phyloP scores from a whole-genome alignment of 2,797 vertebrate species.

The Periparus ater region DNA sequence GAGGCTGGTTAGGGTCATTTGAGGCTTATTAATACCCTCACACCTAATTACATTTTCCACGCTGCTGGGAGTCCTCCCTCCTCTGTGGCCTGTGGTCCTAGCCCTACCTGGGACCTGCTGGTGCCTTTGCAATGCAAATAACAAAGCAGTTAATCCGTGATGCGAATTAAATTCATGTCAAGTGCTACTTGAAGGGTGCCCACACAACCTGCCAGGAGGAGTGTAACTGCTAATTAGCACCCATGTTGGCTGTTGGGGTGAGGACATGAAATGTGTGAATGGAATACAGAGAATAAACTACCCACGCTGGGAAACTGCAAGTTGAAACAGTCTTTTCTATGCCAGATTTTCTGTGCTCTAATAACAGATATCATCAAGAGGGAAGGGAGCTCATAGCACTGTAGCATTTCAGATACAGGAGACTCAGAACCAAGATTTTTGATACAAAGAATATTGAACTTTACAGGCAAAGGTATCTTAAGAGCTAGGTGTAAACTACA shows the following conservation, averaged over 20 bases:
- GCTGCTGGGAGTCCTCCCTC: not conserved
- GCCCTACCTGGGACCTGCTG: not conserved
- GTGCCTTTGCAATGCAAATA: not conserved
- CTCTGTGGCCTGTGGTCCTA: not conserved
- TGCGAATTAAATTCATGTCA: slow-evolving; percentile 16
- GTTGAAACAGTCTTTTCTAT: not conserved
- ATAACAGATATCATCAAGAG: not conserved
- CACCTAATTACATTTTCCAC: not conserved
- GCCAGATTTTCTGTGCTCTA: not conserved
- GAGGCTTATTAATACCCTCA: not conserved
- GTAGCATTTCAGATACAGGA: not conserved
- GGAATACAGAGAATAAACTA: slow-evolving; percentile 39
- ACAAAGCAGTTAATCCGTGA: not conserved
- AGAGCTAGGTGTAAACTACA: not conserved
- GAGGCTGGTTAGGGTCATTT: not conserved
- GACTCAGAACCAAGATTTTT: not conserved
- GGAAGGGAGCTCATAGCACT: not conserved
- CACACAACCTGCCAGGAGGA: slow-evolving; percentile 5
- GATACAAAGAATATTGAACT: not conserved
- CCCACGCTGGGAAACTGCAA: not conserved
- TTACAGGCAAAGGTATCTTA: not conserved
- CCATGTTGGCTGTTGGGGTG: not conserved
- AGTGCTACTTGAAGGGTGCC: slow-evolving; percentile 27
- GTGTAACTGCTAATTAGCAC: slow-evolving; percentile 51
- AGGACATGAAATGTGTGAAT: slow-evolving; percentile 18